Evolutionary conservation across 2,888 invertebrate genomes (phyloP), one percentile per base, ranked within the genome.

Genomic region (Lepidochrysops patricia): DNA sequence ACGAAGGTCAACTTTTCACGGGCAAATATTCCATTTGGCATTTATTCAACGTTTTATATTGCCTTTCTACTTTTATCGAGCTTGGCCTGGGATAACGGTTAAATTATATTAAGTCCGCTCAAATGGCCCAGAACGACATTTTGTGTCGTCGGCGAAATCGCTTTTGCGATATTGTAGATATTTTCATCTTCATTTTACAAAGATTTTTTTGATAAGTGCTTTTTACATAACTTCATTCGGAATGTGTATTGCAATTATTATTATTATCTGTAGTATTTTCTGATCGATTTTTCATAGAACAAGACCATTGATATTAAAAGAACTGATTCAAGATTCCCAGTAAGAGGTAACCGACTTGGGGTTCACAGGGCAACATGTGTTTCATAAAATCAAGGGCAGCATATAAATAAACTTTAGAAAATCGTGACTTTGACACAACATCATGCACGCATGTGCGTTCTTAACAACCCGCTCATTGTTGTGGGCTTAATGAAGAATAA

Each of bases 1-100:
- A 52, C 52, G 34, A 52, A 61, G 64, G 70, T 71, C 71, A 65
- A 62, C 57, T 67, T 69, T 72, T 73, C 70, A 71, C 69, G 70
- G 68, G 63, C 69, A 67, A 64, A 54, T 27, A 54, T 52, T 27
- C 27, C 52, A 52, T 27, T 54, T 54, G 54, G 54, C 54, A 54
- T 54, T 54, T 54, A 54, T 54, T 54, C 54, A 54, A 54, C 52
- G 27, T 52, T 52, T 52, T 65, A 67, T 64, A 66, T 67, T 68
- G 67, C 69, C 68, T 65, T 70, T 43, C 43, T 52, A 52, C 13
- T 27, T 26, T 52, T 52, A 27, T 43, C 43, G 43, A 23, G 43
- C 43, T 43, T 43, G 43, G 23, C 43, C 43, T 19, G 52, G 52
- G 27, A 27, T 52, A 52, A 52, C 26, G 26, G 43, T 43, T 50